Evolutionary conservation across 2,113 vertebrate genomes (phyloP).

Genomic region (Phodopus roborovskii): DNA sequence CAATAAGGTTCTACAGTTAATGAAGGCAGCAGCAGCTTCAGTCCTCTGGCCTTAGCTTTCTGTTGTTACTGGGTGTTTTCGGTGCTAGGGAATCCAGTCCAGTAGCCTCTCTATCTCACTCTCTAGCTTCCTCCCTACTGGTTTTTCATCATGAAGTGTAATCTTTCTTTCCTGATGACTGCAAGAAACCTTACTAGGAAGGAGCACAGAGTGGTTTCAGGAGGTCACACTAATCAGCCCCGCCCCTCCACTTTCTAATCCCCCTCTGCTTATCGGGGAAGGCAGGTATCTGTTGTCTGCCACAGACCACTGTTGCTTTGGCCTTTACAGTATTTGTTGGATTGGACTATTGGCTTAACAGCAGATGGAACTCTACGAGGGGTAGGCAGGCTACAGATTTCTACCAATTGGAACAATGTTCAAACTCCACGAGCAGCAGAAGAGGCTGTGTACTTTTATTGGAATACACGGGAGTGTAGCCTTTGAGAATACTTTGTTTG

Average conservation of each 20-base stretch:
- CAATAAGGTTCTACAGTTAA: neutral
- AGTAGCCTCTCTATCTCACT: neutral
- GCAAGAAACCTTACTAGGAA: neutral
- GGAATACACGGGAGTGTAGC: neutral
- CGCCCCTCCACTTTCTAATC: neutral
- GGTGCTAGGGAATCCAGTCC: neutral
- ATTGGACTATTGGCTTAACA: neutral
- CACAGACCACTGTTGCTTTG: neutral
- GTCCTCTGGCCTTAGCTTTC: neutral
- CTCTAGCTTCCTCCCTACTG: neutral
- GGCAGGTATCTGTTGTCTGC: constrained; percentile 8
- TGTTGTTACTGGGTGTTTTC: neutral
- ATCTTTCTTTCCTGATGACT: neutral
- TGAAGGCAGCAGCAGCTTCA: neutral
- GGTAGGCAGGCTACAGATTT: neutral
- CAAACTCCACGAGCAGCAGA: neutral
- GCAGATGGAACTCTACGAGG: neutral
- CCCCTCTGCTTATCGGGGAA: neutral
- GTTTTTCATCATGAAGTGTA: neutral
- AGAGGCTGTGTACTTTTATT: neutral
- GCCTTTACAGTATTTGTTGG: neutral
- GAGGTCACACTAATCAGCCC: neutral
- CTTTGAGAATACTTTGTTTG: neutral
- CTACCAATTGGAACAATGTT: neutral
- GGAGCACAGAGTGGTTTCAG: neutral